These are phyloP conservation scores for Gypaetus barbatus DNA, from an alignment of 2,797 vertebrate species.

Conservation along the genomic window DNA sequence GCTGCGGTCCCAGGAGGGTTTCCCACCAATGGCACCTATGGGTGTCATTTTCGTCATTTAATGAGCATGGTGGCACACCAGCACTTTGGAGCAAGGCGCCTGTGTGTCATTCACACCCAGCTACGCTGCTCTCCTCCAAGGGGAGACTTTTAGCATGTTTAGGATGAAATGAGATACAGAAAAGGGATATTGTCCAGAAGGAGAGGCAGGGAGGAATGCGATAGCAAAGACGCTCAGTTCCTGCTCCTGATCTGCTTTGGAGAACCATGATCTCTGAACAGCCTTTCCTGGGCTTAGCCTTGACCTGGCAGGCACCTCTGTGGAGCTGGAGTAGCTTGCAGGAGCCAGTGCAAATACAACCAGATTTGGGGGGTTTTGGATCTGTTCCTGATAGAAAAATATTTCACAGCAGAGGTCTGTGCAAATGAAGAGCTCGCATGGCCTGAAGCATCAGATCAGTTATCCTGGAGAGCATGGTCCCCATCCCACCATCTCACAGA, in stretches of 20 bases:
- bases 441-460: background rate
- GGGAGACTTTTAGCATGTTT: background rate
- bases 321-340: background rate
- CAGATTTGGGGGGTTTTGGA: background rate
- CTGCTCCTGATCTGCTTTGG: background rate
- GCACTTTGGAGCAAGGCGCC: background rate
- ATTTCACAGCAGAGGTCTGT: background rate
- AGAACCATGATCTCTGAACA: rapidly evolving
- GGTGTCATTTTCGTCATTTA: too few species aligned
- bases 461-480: background rate
- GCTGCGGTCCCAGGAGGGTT: too few species aligned
- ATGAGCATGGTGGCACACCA: background rate
- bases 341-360: background rate
- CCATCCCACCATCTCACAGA: background rate
- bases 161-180: background rate
- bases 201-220: background rate
- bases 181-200: background rate
- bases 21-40: background rate
- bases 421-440: rapidly evolving
- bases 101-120: rapidly evolving
- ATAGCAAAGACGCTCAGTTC: background rate
- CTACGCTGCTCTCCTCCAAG: background rate
- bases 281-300: background rate
- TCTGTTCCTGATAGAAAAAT: background rate
- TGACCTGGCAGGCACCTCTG: background rate